Evolutionary conservation across 2,888 invertebrate genomes (phyloP), one percentile per base, ranked within the genome.

Genomic region (Lithophane leautieri): DNA sequence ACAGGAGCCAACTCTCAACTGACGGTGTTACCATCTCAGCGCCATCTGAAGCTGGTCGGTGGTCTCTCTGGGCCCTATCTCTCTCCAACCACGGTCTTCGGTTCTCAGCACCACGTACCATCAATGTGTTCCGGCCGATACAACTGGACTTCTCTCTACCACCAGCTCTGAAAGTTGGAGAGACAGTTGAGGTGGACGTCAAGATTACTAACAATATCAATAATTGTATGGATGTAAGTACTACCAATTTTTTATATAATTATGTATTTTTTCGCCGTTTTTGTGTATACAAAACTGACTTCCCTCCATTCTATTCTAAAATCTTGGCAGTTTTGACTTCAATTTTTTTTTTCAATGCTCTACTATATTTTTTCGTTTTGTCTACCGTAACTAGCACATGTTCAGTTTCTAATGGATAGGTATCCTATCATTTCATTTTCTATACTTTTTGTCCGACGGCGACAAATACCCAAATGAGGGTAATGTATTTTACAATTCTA

Each of bases 161-260:
- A 8, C 96, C 97, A 0, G 97, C 97, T 2, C 90, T 97, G 87
- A 96, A 97, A 84, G 97, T 97, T 16, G 97, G 97, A 0, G 97
- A 97, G 90, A 97, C 97, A 0, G 96, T 97, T 0, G 97, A 97
- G 90, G 97, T 97, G n/a, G 97, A 97, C 86, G 97, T 97, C 83
- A 97, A 97, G 92, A 97, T 97, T 76, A 97, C 97, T 0, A 97
- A 97, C 88, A 97, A 97, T 81, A 97, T 97, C 88, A 97, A 97
- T 89, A 97, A 97, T 78, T 97, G 97, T 92, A 97, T 97, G 97
- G 97, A 97, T 90, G 97, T 97, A 91, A 97, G 97, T 97, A 52
- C 34, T 19, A 25, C 16, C 56, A 56, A 25, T 7, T 25, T 25
- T 25, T 14, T 14, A 25, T 56, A 7, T 25, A 12, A 4, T 34